Percentiles rank a stretch among this genome's conserved stretches.
Conservation (phyloP, 2,797 vertebrate genomes). For the Syncerus caffer region DNA sequence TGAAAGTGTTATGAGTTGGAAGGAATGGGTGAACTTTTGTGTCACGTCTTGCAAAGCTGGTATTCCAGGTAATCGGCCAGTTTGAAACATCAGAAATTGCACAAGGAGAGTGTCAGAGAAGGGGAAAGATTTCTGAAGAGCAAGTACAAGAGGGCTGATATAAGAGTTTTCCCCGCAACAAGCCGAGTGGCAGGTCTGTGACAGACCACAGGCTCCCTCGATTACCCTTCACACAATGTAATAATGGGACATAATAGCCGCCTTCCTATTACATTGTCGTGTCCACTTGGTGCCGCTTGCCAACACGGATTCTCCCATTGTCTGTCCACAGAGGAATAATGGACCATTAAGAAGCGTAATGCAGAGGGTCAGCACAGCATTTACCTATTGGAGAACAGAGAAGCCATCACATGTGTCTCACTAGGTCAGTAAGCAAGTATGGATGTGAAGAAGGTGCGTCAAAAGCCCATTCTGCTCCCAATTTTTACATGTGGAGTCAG, state of each 20-base stretch:
- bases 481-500: background rate
- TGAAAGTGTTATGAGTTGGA: conserved; percentile 69
- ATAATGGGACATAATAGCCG: conserved; percentile 67
- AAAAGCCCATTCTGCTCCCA: background rate
- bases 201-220: conserved; percentile 43
- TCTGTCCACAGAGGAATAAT: conserved; percentile 12
- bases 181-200: conserved; percentile 50
- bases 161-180: conserved; percentile 51
- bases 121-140: background rate
- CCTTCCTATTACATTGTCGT: background rate
- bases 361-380: background rate
- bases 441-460: background rate
- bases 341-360: conserved; percentile 7
- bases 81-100: conserved; percentile 66
- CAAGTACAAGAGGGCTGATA: conserved; percentile 55
- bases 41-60: conserved; percentile 79
- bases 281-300: background rate
- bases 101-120: background rate
- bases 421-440: conserved; percentile 16
- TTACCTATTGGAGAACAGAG: background rate
- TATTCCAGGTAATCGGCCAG: conserved; percentile 61
- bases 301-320: background rate
- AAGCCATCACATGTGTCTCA: background rate
- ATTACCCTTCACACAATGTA: conserved; percentile 69
- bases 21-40: conserved; percentile 73